Conservation (phyloP, 2,888 invertebrate genomes). For the Anarsia innoxiella region DNA sequence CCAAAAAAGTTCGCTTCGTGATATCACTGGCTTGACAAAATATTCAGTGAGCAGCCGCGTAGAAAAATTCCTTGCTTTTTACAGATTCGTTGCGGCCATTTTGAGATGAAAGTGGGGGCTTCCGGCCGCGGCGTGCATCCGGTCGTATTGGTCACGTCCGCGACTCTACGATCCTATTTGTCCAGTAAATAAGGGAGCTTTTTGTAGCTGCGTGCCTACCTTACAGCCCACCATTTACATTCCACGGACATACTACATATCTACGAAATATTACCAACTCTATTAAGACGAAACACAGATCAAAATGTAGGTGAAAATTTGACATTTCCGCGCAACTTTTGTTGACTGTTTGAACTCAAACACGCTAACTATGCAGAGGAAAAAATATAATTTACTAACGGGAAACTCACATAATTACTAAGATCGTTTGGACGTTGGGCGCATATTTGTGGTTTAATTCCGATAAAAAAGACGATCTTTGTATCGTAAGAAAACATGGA, state of each 20-base stretch:
- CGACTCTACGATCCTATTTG: conserved; percentile 30
- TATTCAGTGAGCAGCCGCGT: conserved; percentile 59
- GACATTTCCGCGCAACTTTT: conserved; percentile 7
- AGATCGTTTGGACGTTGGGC: conserved; percentile 26
- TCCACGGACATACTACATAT: not conserved
- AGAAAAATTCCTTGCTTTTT: conserved; percentile 64
- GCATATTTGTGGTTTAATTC: conserved; percentile 27
- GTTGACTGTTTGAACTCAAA: conserved; percentile 29
- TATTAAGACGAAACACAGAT: not conserved
- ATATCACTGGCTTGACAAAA: conserved; percentile 48
- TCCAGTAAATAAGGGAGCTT: conserved; percentile 38
- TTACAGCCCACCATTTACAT: not conserved
- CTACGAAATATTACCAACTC: conserved; percentile 2
- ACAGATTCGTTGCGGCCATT: conserved; percentile 64
- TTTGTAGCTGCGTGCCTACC: conserved; percentile 23
- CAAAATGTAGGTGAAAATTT: not conserved
- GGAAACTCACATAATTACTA: conserved; percentile 35
- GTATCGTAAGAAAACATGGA: not conserved
- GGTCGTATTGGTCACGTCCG: conserved; percentile 42
- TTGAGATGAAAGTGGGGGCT: conserved; percentile 62
- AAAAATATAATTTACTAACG: conserved; percentile 40
- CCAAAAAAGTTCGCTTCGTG: conserved; percentile 58
- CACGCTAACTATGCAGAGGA: conserved; percentile 41
- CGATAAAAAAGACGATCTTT: conserved; percentile 26
- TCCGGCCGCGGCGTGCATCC: conserved; percentile 65